These are phyloP conservation scores for Hirundo rustica DNA, from an alignment of 2,797 vertebrate genomes.

Conservation along the genomic window DNA sequence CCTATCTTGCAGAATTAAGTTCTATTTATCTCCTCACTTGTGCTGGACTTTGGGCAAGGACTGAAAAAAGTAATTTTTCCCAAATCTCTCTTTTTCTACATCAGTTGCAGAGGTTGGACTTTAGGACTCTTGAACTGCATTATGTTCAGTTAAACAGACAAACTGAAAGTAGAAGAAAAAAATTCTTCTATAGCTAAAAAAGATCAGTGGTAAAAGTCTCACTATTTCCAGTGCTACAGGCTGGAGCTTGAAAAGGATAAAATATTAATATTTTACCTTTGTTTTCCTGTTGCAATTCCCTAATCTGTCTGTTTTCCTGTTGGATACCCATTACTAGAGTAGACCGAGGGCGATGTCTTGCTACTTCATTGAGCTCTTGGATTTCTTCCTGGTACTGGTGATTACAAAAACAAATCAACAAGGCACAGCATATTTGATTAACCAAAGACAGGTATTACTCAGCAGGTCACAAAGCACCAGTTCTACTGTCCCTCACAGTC, in stretches of 20 bases:
- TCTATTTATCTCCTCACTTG: neutral
- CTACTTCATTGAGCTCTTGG: conserved; percentile 93
- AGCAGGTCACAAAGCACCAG: neutral
- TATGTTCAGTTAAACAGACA: neutral
- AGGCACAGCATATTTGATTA: neutral
- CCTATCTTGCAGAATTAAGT: neutral
- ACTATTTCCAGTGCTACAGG: neutral
- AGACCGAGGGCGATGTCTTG: conserved; percentile 94
- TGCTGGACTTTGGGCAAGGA: neutral
- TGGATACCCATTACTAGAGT: conserved; percentile 96
- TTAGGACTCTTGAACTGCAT: neutral
- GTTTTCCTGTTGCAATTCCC: conserved; percentile 96
- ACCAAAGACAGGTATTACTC: neutral
- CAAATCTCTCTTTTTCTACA: neutral
- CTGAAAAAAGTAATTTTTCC: neutral
- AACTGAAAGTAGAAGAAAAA: neutral
- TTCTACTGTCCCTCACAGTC: neutral
- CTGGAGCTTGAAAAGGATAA: neutral
- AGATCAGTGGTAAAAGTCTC: neutral
- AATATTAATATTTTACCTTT: conserved; percentile 81
- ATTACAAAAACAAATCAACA: neutral
- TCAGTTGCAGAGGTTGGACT: neutral
- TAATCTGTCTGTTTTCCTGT: conserved; percentile 96
- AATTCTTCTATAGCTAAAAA: neutral
- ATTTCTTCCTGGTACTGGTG: conserved; percentile 97